Evolutionary conservation across 2,888 invertebrate genomes (phyloP).

Genomic region (Thera obeliscata): DNA sequence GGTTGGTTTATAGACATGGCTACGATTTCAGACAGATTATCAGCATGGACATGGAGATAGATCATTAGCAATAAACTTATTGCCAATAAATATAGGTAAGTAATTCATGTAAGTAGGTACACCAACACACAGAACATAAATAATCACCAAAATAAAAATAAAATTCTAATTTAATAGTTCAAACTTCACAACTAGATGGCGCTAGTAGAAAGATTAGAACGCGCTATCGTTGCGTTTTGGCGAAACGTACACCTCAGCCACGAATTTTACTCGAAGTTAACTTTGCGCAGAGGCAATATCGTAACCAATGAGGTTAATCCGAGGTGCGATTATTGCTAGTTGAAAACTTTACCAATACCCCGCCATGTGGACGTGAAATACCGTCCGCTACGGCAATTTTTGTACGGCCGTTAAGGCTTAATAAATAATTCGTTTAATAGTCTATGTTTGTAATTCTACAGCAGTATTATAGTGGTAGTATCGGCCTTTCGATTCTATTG

Average conservation of each 20-base stretch:
- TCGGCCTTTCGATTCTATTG: no score
- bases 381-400: constrained; percentile 93
- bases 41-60: no score
- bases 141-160: no score
- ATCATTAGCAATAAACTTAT: no score
- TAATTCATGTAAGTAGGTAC: no score
- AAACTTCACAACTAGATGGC: constrained; percentile 4
- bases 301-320: constrained; percentile 96
- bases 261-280: constrained; percentile 61
- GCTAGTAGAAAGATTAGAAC: constrained; percentile 1
- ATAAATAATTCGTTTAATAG: constrained; percentile 13
- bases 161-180: neutral
- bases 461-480: no score
- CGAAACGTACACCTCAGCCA: neutral
- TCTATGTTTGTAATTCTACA: no score
- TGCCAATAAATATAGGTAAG: no score
- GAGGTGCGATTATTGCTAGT: constrained; percentile 97
- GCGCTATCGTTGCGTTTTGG: constrained; percentile 5
- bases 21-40: no score
- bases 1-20: neutral
- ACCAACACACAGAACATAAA: no score
- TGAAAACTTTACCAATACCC: constrained; percentile 97
- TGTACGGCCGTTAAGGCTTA: constrained; percentile 86
- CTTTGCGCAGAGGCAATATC: constrained; percentile 97
- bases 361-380: constrained; percentile 94